A percentile compares a stretch with the other conserved stretches of the same genome.
These are phyloP conservation scores for Gopherus evgoodei DNA, from an alignment of 2,113 vertebrate genomes.

Conservation along the genomic window DNA sequence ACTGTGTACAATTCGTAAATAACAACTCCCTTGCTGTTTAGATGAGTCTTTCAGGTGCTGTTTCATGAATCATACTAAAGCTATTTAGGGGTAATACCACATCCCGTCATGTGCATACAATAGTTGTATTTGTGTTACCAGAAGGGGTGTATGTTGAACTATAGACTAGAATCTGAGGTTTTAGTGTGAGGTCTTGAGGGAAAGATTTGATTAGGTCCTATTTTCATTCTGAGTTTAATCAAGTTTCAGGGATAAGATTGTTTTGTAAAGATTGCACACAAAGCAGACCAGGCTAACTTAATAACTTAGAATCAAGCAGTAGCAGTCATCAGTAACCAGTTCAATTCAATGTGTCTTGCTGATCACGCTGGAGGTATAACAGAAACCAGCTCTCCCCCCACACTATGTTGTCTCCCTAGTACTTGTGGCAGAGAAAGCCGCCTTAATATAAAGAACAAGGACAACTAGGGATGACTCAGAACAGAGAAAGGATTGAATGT, in stretches of 20 bases:
- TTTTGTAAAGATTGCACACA: not conserved
- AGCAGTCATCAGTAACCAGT: not conserved
- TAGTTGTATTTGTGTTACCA: not conserved
- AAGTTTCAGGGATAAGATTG: not conserved
- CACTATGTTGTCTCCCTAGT: not conserved
- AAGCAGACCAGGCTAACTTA: no score
- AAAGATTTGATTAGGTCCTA: not conserved
- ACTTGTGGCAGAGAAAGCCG: not conserved
- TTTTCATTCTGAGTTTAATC: not conserved
- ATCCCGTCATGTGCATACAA: not conserved
- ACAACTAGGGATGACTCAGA: not conserved
- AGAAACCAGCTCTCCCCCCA: not conserved
- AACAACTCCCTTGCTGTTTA: not conserved
- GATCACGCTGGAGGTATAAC: not conserved
- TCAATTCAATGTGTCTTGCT: not conserved
- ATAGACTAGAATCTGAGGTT: not conserved
- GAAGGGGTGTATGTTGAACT: not conserved
- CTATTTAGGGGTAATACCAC: not conserved
- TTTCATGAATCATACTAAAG: fast-evolving
- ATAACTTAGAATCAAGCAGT: no score
- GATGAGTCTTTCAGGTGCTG: not conserved
- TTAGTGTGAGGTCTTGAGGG: not conserved
- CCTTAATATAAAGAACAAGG: not conserved
- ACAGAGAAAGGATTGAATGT: not conserved
- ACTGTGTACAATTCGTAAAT: not conserved